These are phyloP conservation scores for Ditula angustiorana DNA, from an alignment of 2,888 invertebrate genomes.

Conservation along the genomic window DNA sequence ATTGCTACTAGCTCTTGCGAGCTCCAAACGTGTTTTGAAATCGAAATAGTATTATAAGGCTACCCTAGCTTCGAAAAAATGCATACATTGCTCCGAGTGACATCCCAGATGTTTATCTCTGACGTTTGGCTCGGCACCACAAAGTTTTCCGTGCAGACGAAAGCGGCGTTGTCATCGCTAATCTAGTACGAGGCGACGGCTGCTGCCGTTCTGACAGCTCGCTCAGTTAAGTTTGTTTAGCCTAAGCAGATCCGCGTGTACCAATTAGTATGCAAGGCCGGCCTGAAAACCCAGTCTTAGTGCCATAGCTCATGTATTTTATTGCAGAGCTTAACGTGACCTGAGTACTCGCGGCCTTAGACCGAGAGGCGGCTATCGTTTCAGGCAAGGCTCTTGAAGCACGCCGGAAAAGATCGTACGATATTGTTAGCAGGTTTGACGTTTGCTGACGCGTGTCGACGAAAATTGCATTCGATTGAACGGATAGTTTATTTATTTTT, in stretches of 20 bases:
- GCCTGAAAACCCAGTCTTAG: conserved; percentile 34
- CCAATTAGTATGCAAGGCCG: conserved; percentile 34
- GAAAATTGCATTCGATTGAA: too few species aligned
- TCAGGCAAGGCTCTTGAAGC: background rate
- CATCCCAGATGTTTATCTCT: conserved; percentile 29
- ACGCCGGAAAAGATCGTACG: conserved; percentile 2
- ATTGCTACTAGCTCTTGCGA: background rate
- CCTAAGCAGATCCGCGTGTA: conserved; percentile 1
- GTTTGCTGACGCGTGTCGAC: too few species aligned
- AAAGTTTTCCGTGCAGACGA: background rate
- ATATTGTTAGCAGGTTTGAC: too few species aligned
- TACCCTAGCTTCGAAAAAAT: background rate
- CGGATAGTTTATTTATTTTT: too few species aligned
- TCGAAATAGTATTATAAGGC: background rate
- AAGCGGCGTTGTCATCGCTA: background rate
- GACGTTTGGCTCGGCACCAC: conserved; percentile 13
- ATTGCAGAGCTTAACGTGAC: conserved; percentile 37
- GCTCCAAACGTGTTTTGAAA: conserved; percentile 17
- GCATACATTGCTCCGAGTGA: conserved; percentile 10
- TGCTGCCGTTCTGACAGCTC: background rate
- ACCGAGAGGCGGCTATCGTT: background rate
- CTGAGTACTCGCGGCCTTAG: conserved; percentile 24
- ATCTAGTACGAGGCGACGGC: background rate
- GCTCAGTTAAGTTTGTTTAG: background rate
- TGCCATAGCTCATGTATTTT: conserved; percentile 36